Evolutionary conservation across 2,888 invertebrate species (phyloP).

Genomic region (Calliopum simillimum): DNA sequence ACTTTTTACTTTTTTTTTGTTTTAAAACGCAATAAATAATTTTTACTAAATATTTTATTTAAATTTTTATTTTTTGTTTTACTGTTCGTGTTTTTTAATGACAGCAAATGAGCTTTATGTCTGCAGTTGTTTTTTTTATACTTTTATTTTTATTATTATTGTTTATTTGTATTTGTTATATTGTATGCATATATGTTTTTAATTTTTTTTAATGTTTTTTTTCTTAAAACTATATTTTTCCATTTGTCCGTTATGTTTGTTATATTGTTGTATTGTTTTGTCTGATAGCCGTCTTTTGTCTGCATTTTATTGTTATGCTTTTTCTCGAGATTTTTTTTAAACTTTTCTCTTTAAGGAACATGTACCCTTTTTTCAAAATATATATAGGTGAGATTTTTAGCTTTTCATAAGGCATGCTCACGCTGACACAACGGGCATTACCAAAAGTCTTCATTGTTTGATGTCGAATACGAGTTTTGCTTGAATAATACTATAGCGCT

Average conservation of each 20-base stretch:
- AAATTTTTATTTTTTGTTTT: neutral
- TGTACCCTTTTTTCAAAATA: too few relatives aligned
- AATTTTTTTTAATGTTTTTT: neutral
- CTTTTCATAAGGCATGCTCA: too few relatives aligned
- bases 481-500: too few relatives aligned
- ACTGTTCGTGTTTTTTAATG: neutral
- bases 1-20: too few relatives aligned
- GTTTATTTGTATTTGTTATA: slow-evolving; percentile 34
- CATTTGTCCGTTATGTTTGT: neutral
- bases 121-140: too few relatives aligned
- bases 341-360: neutral
- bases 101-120: neutral
- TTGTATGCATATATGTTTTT: slow-evolving; percentile 45
- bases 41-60: too few relatives aligned
- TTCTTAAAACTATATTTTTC: neutral
- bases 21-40: too few relatives aligned
- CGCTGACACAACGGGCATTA: too few relatives aligned
- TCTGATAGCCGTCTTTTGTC: neutral
- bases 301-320: neutral
- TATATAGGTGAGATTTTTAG: too few relatives aligned
- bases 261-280: too few relatives aligned
- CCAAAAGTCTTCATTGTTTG: too few relatives aligned
- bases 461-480: too few relatives aligned
- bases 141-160: neutral
- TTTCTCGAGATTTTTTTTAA: neutral